Evolutionary conservation across 2,797 vertebrate species (phyloP).

Genomic region (Scleropages formosus): DNA sequence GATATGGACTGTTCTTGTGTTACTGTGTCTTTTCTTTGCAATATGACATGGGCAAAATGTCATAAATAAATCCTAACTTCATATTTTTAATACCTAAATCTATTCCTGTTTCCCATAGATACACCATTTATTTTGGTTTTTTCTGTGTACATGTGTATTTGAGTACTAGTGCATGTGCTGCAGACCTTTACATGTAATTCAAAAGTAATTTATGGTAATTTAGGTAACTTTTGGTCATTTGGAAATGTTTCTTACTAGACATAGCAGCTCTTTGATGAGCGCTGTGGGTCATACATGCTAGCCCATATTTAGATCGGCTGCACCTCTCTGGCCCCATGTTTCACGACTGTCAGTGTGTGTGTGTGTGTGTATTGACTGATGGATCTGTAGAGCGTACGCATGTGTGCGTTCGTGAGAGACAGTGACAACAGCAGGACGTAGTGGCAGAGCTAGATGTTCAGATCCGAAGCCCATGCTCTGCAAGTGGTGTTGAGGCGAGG

Average conservation of each 20-base stretch:
- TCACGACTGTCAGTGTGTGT: neutral
- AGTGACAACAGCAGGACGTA: neutral
- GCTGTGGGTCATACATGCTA: slow-evolving; percentile 34
- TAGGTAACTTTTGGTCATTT: slow-evolving; percentile 32
- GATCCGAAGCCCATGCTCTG: neutral
- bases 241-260: slow-evolving; percentile 29
- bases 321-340: neutral
- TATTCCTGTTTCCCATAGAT: too few relatives aligned
- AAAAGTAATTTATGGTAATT: slow-evolving; percentile 29
- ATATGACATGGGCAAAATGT: too few relatives aligned
- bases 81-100: too few relatives aligned
- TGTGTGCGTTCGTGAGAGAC: neutral
- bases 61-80: too few relatives aligned
- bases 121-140: too few relatives aligned
- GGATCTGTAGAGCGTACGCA: neutral
- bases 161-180: too few relatives aligned
- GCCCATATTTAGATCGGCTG: neutral
- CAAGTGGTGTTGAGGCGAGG: neutral
- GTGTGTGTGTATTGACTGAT: slow-evolving; percentile 9
- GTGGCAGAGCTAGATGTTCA: neutral
- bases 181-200: too few relatives aligned
- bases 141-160: too few relatives aligned
- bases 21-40: too few relatives aligned
- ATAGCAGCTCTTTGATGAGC: neutral
- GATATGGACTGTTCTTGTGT: too few relatives aligned